Conservation (phyloP, 2,888 invertebrate genomes). For the Smittia sp. region DNA sequence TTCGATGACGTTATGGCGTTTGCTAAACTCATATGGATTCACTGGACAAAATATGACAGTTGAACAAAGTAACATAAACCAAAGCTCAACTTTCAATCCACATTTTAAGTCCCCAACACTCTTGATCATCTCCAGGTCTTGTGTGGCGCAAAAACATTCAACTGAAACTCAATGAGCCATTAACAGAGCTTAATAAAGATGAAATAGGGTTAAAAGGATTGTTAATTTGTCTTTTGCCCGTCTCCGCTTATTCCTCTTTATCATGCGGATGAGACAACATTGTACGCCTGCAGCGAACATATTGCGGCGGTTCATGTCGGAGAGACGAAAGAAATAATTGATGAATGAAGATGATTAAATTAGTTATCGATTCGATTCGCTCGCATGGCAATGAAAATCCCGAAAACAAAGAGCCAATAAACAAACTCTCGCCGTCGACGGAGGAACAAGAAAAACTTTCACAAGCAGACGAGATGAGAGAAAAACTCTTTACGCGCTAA, state of each 20-base stretch:
- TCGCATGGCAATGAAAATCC: conserved; percentile 3
- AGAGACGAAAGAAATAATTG: conserved; percentile 1
- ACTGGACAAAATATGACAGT: too few species aligned
- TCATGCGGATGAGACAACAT: neutral
- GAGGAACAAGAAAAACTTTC: conserved; percentile 1
- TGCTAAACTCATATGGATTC: too few species aligned
- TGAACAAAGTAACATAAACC: too few species aligned
- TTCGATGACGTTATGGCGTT: too few species aligned
- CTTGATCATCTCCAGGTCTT: neutral
- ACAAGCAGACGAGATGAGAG: neutral
- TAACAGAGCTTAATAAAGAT: neutral
- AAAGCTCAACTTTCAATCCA: too few species aligned
- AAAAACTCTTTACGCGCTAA: conserved; percentile 33
- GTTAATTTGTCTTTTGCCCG: neutral
- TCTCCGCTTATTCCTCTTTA: neutral
- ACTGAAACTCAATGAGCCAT: conserved; percentile 21
- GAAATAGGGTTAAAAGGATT: neutral
- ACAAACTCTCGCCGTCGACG: neutral
- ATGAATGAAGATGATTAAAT: conserved; percentile 37
- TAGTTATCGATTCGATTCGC: conserved; percentile 32
- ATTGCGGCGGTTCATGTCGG: neutral
- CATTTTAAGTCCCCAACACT: too few species aligned
- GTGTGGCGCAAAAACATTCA: neutral
- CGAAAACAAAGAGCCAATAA: neutral
- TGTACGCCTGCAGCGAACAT: neutral